A percentile compares a stretch with the other conserved stretches of the same genome.
phyloP scores from a whole-genome alignment of 2,888 invertebrate genomes.

The Drosophila peninsularis region DNA sequence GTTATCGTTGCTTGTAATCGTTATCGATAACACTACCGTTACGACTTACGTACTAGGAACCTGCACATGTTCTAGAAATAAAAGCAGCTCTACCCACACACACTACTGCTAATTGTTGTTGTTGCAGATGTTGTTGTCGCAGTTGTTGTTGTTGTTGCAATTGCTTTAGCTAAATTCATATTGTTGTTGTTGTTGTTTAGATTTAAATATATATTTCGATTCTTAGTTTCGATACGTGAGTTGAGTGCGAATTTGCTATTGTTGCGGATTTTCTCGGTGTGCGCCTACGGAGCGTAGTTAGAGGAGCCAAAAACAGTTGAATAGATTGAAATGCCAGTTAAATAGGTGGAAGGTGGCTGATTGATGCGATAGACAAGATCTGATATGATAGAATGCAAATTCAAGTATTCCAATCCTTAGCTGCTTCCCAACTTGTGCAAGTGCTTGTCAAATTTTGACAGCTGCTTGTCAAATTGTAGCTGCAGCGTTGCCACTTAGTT shows the following conservation, averaged over 20 bases:
- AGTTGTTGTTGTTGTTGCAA: conserved; percentile 19
- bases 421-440: not conserved
- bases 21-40: conserved; percentile 35
- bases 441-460: not conserved
- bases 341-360: conserved; percentile 8
- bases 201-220: conserved; percentile 6
- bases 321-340: conserved; percentile 1
- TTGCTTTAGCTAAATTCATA: conserved; percentile 15
- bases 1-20: conserved; percentile 14
- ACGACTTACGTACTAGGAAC: conserved; percentile 44
- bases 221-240: conserved; percentile 36
- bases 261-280: conserved; percentile 47
- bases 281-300: conserved; percentile 47
- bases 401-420: not conserved
- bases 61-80: conserved; percentile 14
- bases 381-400: conserved; percentile 2
- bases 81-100: conserved; percentile 36
- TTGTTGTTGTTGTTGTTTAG: conserved; percentile 12
- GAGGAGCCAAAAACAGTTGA: conserved; percentile 22
- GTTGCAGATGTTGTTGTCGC: conserved; percentile 28
- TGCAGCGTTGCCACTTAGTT: not conserved
- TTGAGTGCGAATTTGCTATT: conserved; percentile 56
- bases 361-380: not conserved
- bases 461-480: not conserved
- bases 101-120: conserved; percentile 23